phyloP scores from a whole-genome alignment of 2,113 vertebrate genomes.

The Pleuronectes platessa region DNA sequence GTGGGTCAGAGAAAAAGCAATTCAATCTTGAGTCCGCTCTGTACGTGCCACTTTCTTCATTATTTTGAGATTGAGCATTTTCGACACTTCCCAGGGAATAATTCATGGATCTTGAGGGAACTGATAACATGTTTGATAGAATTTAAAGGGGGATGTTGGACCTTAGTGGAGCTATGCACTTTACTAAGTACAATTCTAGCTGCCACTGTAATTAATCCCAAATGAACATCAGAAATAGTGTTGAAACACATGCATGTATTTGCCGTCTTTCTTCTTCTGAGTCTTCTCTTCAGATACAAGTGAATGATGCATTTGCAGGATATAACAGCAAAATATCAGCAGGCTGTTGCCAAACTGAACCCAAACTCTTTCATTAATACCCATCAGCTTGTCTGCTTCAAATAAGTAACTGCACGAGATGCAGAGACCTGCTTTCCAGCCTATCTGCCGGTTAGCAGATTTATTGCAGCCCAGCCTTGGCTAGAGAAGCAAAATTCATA shows the following conservation, averaged over 20 bases:
- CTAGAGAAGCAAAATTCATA: not conserved
- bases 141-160: not conserved
- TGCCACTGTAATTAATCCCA: not conserved
- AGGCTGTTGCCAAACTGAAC: not conserved
- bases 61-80: too few relatives aligned
- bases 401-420: not conserved
- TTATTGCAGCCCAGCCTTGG: not conserved
- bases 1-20: too few relatives aligned
- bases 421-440: not conserved
- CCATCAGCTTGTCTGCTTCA: not conserved
- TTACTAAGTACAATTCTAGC: too few relatives aligned
- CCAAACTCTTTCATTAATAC: constrained; percentile 1
- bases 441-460: not conserved
- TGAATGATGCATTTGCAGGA: not conserved
- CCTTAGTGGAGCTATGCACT: not conserved
- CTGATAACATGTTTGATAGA: not conserved
- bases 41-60: too few relatives aligned
- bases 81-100: too few relatives aligned
- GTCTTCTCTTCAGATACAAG: not conserved
- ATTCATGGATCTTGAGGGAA: too few relatives aligned
- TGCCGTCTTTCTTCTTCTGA: not conserved
- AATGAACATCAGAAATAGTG: not conserved
- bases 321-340: not conserved
- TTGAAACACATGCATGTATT: not conserved
- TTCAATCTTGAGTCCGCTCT: too few relatives aligned